Evolutionary conservation across 2,113 vertebrate species (phyloP), one percentile per base, ranked within the genome.

Genomic region (Muntiacus muntjak): DNA sequence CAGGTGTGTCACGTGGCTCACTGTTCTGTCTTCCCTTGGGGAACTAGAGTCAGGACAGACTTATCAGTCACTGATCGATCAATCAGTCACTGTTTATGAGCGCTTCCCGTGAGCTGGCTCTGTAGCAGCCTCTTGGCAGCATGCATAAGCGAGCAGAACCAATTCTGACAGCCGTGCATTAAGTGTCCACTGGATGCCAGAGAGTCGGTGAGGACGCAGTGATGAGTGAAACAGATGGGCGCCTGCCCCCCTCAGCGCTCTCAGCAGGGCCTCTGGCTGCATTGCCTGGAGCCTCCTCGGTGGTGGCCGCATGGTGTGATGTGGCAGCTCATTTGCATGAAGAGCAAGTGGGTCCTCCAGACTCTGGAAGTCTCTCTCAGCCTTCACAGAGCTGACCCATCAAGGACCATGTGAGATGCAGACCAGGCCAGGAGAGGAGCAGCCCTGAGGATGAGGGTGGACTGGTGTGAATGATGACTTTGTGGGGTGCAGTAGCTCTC

Each of bases 111-210:
- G 92, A 94, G 28, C 64, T 89, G 90, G 60, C 52, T 13, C 33
- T 25, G 6, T 47, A 62, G 90, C 36, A 33, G 85, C 58, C 60
- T 21, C 40, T 84, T 95, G 94, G 76, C 93, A 92, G 58, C 94
- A 67, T 55, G 47, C 52, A 58, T 50, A 78, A 89, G 54, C 36
- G 92, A 50, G 54, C 54, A 47, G 43, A 89, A 78, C 81, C 45
- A 23, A 25, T 89, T 95, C 88, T 91, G 96, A 97, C 85, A 97
- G 67, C 55, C 17, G 7, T 33, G 55, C 71, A 83, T 78, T 58
- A 92, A 43, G 36, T 71, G 55, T 79, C 82, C 83, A 47, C 84
- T 50, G 82, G 82, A n/a, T 79, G 52, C 30, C 82, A 52, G 79
- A 92, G 79, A 21, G 55, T 54, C 14, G 71, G 52, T 43, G 36